These are phyloP conservation scores for Stegodyphus dumicola DNA, from an alignment of 1,140 invertebrate species.

Conservation along the genomic window DNA sequence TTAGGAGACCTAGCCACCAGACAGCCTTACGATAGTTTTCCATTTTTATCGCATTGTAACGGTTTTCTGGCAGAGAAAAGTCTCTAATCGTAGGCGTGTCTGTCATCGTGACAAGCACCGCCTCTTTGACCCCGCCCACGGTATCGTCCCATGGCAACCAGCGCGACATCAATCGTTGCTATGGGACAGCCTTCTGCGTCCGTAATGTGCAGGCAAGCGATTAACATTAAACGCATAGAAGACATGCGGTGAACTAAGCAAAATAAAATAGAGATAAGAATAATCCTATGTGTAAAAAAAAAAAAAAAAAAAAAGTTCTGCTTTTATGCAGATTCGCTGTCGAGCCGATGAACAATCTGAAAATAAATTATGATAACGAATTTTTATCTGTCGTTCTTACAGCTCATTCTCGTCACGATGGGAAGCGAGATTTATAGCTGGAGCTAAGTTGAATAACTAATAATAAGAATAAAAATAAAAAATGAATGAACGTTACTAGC, in stretches of 20 bases:
- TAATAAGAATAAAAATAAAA: no score
- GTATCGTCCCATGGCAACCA: conserved; percentile 34
- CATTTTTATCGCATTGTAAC: conserved; percentile 26
- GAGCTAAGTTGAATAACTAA: no score
- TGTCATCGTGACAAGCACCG: conserved; percentile 29
- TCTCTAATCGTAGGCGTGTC: conserved; percentile 18
- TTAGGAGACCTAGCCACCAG: conserved; percentile 22
- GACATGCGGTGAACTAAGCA: no score
- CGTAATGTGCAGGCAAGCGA: conserved; percentile 5
- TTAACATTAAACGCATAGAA: conserved; percentile 28
- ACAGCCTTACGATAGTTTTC: conserved; percentile 27
- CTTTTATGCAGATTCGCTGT: conserved; percentile 39
- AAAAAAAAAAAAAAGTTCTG: no score
- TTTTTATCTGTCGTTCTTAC: conserved; percentile 12
- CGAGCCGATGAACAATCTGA: conserved; percentile 28
- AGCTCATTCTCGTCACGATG: conserved; percentile 4
- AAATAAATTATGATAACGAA: conserved; percentile 56
- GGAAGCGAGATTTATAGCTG: no score
- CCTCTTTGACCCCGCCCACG: neutral
- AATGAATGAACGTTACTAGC: no score
- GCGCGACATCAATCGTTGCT: conserved; percentile 5
- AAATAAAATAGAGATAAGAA: conserved; percentile 1
- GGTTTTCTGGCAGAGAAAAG: conserved; percentile 13
- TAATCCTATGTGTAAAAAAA: neutral
- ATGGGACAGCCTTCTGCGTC: conserved; percentile 31